These are phyloP conservation scores for Sceloporus tristichus DNA, from an alignment of 2,113 vertebrate species.

Conservation along the genomic window DNA sequence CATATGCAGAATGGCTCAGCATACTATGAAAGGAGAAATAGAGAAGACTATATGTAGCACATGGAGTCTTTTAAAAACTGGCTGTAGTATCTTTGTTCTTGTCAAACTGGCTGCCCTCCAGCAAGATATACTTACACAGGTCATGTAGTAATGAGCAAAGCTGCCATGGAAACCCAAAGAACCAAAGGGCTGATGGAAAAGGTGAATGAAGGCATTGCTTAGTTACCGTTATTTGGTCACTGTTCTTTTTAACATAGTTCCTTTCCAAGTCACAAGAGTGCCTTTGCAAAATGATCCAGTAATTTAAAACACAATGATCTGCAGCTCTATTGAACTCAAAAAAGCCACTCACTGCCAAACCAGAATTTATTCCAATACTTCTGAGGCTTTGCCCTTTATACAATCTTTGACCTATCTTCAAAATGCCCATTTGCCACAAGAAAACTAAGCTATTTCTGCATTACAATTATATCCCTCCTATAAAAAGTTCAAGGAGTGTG, in stretches of 20 bases:
- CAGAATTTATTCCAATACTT: background rate
- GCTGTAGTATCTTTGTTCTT: slow-evolving; percentile 69
- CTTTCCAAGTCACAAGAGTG: background rate
- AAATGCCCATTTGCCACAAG: background rate
- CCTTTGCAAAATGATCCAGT: background rate
- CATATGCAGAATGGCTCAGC: background rate
- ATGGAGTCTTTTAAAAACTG: slow-evolving; percentile 57
- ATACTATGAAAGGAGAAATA: slow-evolving; percentile 59
- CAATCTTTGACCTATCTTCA: background rate
- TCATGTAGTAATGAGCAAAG: slow-evolving; percentile 63
- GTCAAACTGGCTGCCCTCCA: slow-evolving; percentile 69
- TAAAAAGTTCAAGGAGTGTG: no score
- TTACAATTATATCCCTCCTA: background rate
- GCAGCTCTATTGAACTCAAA: background rate
- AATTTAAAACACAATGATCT: background rate
- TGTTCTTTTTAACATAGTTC: slow-evolving; percentile 13
- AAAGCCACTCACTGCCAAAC: background rate
- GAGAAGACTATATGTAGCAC: slow-evolving; percentile 67
- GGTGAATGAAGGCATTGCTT: slow-evolving; percentile 55
- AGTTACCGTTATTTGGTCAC: background rate
- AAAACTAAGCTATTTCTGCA: background rate
- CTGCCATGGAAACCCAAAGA: slow-evolving; percentile 75
- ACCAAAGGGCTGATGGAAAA: slow-evolving; percentile 58
- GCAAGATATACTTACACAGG: slow-evolving; percentile 63
- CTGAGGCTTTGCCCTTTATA: background rate